A percentile compares a stretch with the other conserved stretches of the same genome.
Conservation (phyloP, 2,113 vertebrate species). For the Halcyon malimbica region DNA sequence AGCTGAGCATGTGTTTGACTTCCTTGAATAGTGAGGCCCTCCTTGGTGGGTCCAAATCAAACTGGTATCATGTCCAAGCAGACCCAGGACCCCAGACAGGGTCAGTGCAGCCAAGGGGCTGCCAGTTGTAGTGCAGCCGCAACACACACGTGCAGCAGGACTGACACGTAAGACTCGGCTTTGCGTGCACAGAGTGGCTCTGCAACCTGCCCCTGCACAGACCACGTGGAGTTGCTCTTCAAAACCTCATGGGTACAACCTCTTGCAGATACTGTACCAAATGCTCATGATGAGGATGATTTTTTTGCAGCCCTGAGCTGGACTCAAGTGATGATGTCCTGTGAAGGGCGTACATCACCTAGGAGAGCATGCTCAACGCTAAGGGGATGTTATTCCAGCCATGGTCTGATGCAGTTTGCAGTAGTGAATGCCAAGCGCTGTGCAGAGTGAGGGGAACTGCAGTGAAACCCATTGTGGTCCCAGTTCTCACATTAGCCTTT, state of each 20-base stretch:
- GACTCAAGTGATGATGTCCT: background rate
- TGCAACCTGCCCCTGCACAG: background rate
- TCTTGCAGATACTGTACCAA: background rate
- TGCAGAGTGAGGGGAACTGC: background rate
- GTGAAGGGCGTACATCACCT: background rate
- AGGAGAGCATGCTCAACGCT: background rate
- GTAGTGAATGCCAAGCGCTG: background rate
- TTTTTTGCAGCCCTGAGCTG: background rate
- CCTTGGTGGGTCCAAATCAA: fast-evolving
- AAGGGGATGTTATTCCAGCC: background rate
- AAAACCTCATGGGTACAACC: background rate
- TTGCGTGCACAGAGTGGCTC: background rate
- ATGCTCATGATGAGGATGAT: background rate
- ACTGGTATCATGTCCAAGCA: background rate
- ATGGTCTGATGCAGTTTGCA: background rate
- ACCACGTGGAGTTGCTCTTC: fast-evolving
- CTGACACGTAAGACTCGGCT: background rate
- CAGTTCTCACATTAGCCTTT: background rate
- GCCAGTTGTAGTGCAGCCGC: fast-evolving
- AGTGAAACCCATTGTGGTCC: background rate
- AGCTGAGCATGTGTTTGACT: fast-evolving
- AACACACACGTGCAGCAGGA: fast-evolving
- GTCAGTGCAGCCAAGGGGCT: background rate
- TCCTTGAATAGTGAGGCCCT: background rate
- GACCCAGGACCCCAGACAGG: background rate